Conservation (phyloP, 2,797 vertebrate genomes). For the Megalops cyprinoides region DNA sequence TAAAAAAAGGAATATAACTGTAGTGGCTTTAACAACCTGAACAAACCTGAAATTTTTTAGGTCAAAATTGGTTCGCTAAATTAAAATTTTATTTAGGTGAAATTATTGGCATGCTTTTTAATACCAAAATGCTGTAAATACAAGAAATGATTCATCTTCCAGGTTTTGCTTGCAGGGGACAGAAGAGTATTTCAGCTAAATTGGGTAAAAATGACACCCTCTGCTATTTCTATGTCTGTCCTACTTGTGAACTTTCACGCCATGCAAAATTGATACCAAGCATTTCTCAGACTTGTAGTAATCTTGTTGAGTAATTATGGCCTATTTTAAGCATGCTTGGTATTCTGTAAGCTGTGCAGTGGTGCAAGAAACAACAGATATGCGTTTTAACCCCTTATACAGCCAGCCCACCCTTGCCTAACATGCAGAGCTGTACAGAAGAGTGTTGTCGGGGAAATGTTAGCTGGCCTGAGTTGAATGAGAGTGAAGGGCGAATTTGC, state of each 20-base stretch:
- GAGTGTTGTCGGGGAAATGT: conserved; percentile 20
- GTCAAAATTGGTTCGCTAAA: background rate
- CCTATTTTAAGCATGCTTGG: conserved; percentile 9
- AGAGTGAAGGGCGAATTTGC: conserved; percentile 15
- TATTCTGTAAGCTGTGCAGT: conserved; percentile 6
- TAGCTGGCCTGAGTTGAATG: background rate
- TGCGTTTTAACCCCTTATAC: conserved; percentile 6
- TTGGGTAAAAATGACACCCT: conserved; percentile 1
- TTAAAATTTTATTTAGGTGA: background rate
- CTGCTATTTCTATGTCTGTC: background rate
- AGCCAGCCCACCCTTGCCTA: background rate
- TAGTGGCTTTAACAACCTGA: background rate
- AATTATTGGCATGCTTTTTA: background rate
- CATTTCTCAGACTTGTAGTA: background rate
- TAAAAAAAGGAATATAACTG: background rate
- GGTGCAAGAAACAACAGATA: conserved; percentile 11
- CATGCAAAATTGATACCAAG: background rate
- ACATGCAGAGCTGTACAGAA: background rate
- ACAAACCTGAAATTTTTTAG: background rate
- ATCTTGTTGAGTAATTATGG: background rate
- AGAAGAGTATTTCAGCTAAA: too few species aligned
- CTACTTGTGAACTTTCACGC: background rate
- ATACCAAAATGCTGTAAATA: background rate
- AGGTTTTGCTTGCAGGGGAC: too few species aligned
- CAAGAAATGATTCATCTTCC: background rate